Evolutionary conservation across 2,797 vertebrate genomes (phyloP).

Genomic region (Falco naumanni): DNA sequence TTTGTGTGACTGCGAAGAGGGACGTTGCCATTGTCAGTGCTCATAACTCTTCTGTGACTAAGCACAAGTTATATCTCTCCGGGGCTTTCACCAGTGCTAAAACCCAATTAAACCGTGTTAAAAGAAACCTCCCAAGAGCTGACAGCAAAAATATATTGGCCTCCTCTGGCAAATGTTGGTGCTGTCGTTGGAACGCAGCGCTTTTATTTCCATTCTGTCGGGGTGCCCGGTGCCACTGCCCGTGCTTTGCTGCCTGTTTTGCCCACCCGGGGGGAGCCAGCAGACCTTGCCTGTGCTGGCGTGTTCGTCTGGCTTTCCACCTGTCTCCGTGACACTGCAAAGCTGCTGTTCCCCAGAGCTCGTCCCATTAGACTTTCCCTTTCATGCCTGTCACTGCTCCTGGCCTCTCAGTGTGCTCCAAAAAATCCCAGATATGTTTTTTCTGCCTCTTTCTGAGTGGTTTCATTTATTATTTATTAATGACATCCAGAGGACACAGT

Average conservation of each 20-base stretch:
- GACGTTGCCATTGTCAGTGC: background rate
- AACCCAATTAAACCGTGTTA: background rate
- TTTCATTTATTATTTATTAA: slow-evolving; percentile 23
- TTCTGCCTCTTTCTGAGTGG: background rate
- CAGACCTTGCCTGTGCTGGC: background rate
- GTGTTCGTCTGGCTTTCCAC: background rate
- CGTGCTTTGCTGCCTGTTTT: background rate
- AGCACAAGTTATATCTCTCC: background rate
- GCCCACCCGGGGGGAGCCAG: background rate
- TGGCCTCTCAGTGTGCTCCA: background rate
- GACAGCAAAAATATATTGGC: background rate
- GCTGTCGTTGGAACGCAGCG: background rate
- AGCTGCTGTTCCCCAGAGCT: background rate
- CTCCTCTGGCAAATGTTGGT: background rate
- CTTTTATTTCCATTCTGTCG: fast-evolving
- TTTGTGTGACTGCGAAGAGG: background rate
- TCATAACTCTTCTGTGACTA: background rate
- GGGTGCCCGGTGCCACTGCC: background rate
- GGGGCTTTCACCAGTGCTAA: background rate
- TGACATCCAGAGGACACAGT: background rate
- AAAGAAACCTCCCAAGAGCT: background rate
- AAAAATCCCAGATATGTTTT: background rate
- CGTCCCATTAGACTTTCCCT: background rate
- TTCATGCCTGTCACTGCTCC: fast-evolving
- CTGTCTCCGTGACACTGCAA: background rate